Conservation (phyloP, 2,888 invertebrate genomes). For the Pachliopta kotzebuea region DNA sequence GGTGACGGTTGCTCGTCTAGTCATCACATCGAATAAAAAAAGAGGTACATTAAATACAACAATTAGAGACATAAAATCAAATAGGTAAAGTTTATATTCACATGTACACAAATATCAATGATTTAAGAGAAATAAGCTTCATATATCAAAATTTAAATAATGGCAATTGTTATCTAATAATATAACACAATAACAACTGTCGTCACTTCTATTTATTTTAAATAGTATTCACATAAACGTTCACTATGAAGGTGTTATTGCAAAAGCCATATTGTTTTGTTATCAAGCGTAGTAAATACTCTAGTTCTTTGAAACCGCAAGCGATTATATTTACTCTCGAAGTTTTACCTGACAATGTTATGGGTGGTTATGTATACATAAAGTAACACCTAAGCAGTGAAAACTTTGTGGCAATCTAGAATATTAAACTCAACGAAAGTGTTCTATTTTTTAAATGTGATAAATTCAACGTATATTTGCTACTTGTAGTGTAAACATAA, state of each 20-base stretch:
- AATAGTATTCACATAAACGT: background rate
- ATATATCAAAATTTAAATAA: background rate
- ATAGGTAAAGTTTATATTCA: background rate
- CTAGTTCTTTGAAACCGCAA: background rate
- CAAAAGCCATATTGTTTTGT: constrained; percentile 8
- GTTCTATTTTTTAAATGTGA: background rate
- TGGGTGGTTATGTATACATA: background rate
- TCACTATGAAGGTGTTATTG: background rate
- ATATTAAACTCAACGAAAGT: background rate
- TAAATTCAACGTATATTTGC: too few species aligned
- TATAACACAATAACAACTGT: background rate
- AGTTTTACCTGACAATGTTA: constrained; percentile 12
- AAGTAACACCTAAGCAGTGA: background rate
- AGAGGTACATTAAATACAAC: too few species aligned
- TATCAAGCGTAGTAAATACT: constrained; percentile 11
- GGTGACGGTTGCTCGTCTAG: too few species aligned
- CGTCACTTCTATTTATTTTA: background rate
- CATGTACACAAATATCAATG: background rate
- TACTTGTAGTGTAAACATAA: too few species aligned
- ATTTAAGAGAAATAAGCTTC: background rate
- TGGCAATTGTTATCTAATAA: background rate
- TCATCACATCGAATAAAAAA: too few species aligned
- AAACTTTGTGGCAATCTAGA: background rate
- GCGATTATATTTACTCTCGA: background rate
- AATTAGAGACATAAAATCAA: background rate